Conservation (phyloP, 1,140 invertebrate genomes). For the Helicorthomorpha holstii region DNA sequence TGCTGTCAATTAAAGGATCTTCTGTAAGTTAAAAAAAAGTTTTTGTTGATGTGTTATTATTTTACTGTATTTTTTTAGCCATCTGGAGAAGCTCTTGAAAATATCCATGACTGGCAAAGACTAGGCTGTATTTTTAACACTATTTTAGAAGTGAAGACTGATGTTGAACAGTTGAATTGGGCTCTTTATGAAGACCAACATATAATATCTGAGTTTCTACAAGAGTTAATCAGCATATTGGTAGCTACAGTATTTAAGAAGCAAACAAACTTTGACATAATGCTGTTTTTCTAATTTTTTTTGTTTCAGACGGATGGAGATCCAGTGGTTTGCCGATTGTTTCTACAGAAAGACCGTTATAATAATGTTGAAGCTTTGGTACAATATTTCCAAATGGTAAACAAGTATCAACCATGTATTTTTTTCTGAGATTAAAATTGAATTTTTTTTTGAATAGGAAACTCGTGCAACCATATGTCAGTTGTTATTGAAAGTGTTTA, state of each 20-base stretch:
- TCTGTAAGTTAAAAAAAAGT: background rate
- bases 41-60: background rate
- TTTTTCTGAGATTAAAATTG: background rate
- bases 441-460: background rate
- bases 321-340: background rate
- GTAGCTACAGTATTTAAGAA: too few species aligned
- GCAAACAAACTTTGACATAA: too few species aligned
- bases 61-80: background rate
- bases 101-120: conserved; percentile 1
- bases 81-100: background rate
- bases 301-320: background rate
- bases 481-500: background rate
- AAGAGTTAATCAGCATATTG: background rate
- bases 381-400: background rate
- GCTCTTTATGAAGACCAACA: background rate
- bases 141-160: background rate
- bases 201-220: background rate
- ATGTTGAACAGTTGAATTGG: conserved; percentile 1
- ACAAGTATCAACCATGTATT: background rate
- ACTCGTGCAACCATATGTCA: background rate
- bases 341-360: background rate
- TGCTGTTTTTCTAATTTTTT: too few species aligned
- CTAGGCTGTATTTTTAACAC: background rate
- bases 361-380: background rate
- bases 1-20: background rate